Evolutionary conservation across 2,888 invertebrate genomes (phyloP), one percentile per base, ranked within the genome.

Genomic region (Drosophila aldrichi): DNA sequence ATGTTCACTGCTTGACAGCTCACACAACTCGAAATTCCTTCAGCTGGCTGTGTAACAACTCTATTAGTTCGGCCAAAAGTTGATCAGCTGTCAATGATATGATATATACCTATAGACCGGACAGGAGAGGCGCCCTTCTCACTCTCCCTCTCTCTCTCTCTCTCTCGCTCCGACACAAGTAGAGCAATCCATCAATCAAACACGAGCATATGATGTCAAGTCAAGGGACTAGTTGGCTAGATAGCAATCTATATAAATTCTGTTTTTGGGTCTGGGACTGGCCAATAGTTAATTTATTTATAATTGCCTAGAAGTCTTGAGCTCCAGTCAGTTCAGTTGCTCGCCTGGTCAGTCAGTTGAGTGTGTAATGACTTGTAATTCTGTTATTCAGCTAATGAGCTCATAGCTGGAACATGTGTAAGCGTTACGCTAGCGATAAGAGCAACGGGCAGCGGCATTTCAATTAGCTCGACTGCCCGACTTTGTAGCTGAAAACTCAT

Each of bases 301-400:
- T 89, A 89, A 89, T 89, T 88, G 82, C 56, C 51, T 29, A 48
- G 29, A 38, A 38, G 40, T 25, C 56, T 44, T 34, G 56, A 22
- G 51, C 54, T 7, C 16, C 25, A 25, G 16, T 38, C 16, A 20
- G 43, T 14, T 43, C 43, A 20, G 12, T 20, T 12, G 18, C 4
- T 51, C 18, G 20, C 1, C 20, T 20, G 12, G 20, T 25, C 60
- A 60, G 49, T 67, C 82, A 72, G 73, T 68, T 70, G 65, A 61
- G 51, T 73, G 66, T 77, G 77, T 88, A 91, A 91, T 91, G 90
- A 91, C 90, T 91, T 91, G 91, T 90, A 90, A 89, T 91, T 89
- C 61, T 90, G 84, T 90, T 88, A 88, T 89, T 90, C 76, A 84
- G 86, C 89, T 90, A 91, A 91, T 91, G 91, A 89, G 83, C 62